Evolutionary conservation across 1,140 invertebrate genomes (phyloP).

Genomic region (Brachionus plicatilis): DNA sequence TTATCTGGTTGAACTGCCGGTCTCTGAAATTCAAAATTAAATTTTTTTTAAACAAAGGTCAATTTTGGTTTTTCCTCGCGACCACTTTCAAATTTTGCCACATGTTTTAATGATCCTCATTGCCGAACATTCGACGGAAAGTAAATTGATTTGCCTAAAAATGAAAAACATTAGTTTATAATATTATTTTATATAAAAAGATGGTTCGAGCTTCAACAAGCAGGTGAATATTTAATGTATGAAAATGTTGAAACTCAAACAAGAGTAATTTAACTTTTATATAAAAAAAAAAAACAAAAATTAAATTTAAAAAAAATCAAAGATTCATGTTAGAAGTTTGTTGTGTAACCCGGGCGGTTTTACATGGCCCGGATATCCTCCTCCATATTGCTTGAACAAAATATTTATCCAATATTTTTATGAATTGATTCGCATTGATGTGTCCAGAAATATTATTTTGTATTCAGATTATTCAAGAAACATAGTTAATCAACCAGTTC

Average conservation of each 20-base stretch:
- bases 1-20: neutral
- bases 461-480: neutral
- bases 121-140: neutral
- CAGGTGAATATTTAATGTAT: conserved; percentile 18
- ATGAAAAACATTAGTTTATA: neutral
- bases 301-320: neutral
- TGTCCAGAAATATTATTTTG: neutral
- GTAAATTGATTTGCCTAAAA: neutral
- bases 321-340: neutral
- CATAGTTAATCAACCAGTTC: neutral
- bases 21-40: neutral
- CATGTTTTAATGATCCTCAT: conserved; percentile 14
- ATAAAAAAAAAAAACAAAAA: neutral
- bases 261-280: neutral
- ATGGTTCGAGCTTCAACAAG: neutral
- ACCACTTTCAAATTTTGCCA: neutral
- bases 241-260: conserved; percentile 10
- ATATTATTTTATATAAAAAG: neutral
- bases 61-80: neutral
- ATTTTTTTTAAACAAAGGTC: neutral
- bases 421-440: neutral
- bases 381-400: conserved; percentile 1
- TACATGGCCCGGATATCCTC: neutral
- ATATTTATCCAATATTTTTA: neutral
- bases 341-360: neutral